phyloP scores from a whole-genome alignment of 2,113 vertebrate genomes.

The Drymodes brunneopygia region DNA sequence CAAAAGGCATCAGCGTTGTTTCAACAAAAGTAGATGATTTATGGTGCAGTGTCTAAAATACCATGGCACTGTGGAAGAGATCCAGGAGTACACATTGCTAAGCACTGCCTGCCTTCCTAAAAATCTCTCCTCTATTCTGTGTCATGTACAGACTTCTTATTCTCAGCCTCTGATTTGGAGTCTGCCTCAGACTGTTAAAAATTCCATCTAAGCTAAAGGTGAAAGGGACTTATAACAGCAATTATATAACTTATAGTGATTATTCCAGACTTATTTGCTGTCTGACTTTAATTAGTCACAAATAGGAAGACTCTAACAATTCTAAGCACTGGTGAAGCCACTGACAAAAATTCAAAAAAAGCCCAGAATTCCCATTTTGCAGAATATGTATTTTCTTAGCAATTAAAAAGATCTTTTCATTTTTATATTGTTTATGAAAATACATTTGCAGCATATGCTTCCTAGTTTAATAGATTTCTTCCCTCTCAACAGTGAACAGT shows the following conservation, averaged over 20 bases:
- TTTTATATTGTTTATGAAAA: not conserved
- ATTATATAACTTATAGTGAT: not conserved
- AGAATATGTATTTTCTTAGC: not conserved
- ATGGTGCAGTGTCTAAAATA: not conserved
- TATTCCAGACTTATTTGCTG: not conserved
- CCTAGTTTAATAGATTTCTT: not conserved
- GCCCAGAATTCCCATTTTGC: not conserved
- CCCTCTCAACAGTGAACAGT: not conserved
- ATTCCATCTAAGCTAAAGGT: not conserved
- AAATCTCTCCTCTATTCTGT: not conserved
- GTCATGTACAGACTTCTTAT: not conserved
- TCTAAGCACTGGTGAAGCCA: not conserved
- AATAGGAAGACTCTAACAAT: not conserved
- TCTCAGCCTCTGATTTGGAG: not conserved
- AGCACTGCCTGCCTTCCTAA: not conserved
- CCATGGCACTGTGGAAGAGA: not conserved
- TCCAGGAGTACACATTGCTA: not conserved
- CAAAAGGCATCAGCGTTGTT: not conserved
- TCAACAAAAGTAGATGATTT: not conserved
- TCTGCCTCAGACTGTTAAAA: not conserved
- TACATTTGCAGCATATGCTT: not conserved
- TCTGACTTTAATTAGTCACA: not conserved
- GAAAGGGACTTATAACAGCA: not conserved
- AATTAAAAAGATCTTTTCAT: not conserved
- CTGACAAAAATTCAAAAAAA: not conserved